These are phyloP conservation scores for Beaufortia kweichowensis DNA, from an alignment of 2,113 vertebrate genomes.

Conservation along the genomic window DNA sequence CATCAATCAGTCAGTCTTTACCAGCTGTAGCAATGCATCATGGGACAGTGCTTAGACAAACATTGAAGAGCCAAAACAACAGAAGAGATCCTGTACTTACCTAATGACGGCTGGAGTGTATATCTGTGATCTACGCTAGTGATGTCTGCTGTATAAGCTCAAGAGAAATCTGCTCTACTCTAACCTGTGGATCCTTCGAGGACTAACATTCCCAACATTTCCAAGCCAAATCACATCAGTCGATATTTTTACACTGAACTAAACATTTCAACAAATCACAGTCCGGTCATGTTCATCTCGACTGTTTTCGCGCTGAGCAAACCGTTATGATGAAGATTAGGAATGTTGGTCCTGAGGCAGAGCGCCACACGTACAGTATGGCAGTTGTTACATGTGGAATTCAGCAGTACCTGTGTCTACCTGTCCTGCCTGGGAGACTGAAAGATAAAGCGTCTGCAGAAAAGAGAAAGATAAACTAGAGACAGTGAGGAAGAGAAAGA, in stretches of 20 bases:
- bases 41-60: constrained; percentile 6
- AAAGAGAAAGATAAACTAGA: constrained; percentile 93
- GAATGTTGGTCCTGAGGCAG: constrained; percentile 41
- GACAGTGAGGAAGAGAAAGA: constrained; percentile 93
- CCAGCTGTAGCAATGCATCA: constrained; percentile 29
- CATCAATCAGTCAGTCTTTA: constrained; percentile 48
- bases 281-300: no score
- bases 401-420: constrained; percentile 99
- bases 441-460: constrained; percentile 99
- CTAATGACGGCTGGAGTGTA: not conserved
- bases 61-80: not conserved
- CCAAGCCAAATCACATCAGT: no score
- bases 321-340: not conserved
- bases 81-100: constrained; percentile 41
- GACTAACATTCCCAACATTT: constrained; percentile 31
- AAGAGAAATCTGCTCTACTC: constrained; percentile 34
- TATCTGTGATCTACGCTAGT: not conserved
- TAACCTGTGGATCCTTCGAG: constrained; percentile 47
- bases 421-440: constrained; percentile 99
- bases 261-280: no score
- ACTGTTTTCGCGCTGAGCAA: no score
- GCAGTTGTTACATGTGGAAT: constrained; percentile 77
- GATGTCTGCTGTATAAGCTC: not conserved
- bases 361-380: constrained; percentile 56
- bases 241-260: no score